Percentiles rank a stretch among this genome's conserved stretches.
These are phyloP conservation scores for Clitarchus hookeri DNA, from an alignment of 2,888 invertebrate species.

Conservation along the genomic window DNA sequence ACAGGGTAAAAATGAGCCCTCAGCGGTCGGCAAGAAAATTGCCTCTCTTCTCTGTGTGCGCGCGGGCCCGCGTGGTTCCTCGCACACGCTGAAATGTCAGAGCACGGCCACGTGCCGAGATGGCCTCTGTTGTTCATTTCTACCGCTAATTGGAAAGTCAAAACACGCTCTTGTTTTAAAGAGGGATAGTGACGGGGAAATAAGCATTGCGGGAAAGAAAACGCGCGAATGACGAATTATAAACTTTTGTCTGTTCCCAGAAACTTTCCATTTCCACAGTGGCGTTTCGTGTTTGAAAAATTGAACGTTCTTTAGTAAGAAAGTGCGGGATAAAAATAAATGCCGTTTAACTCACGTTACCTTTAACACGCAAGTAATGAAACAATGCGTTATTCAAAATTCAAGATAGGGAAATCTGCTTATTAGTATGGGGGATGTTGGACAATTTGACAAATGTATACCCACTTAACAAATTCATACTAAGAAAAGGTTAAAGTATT, in stretches of 20 bases:
- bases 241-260: background rate
- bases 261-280: background rate
- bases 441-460: no score
- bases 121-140: conserved; percentile 47
- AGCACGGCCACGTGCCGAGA: conserved; percentile 10
- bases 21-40: conserved; percentile 33
- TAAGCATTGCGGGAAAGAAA: background rate
- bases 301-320: background rate
- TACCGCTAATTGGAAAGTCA: conserved; percentile 52
- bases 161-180: conserved; percentile 42
- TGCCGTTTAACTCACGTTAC: background rate
- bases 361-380: background rate
- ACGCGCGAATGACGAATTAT: background rate
- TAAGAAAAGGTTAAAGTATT: no score
- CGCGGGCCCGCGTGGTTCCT: conserved; percentile 1
- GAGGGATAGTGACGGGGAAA: background rate
- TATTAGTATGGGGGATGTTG: no score
- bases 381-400: no score
- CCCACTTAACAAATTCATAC: no score
- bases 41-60: conserved; percentile 25
- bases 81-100: conserved; percentile 34
- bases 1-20: conserved; percentile 17
- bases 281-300: background rate
- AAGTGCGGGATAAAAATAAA: background rate
- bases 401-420: no score